Conservation (phyloP, 1,140 invertebrate genomes). For the Drosophila persimilis region DNA sequence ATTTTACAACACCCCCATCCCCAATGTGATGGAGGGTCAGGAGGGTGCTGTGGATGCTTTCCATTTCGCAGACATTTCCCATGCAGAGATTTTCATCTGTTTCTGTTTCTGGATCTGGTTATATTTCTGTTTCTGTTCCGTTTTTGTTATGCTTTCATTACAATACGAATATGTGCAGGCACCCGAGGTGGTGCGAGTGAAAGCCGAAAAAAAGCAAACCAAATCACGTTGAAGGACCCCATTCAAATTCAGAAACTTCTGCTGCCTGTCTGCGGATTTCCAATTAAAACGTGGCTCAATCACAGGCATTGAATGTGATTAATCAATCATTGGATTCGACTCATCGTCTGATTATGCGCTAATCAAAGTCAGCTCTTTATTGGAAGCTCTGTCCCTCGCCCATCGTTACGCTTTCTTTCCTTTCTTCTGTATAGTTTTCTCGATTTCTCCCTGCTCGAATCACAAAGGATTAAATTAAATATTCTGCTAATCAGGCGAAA, state of each 20-base stretch:
- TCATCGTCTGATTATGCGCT: conserved; percentile 49
- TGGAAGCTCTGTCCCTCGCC: conserved; percentile 10
- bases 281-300: conserved; percentile 60
- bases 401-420: conserved; percentile 28
- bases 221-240: conserved; percentile 22
- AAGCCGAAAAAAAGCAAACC: conserved; percentile 16
- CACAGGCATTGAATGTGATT: conserved; percentile 46
- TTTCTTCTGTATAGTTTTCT: conserved; percentile 31
- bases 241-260: conserved; percentile 40
- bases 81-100: conserved; percentile 35
- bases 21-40: no score
- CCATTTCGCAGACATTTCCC: no score
- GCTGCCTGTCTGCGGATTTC: conserved; percentile 39
- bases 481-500: conserved; percentile 55
- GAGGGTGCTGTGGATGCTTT: conserved; percentile 15
- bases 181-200: conserved; percentile 5
- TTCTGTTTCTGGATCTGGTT: conserved; percentile 2
- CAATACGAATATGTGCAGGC: conserved; percentile 23
- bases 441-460: background rate
- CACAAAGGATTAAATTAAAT: conserved; percentile 67
- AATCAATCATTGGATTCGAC: conserved; percentile 52
- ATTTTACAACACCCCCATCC: background rate
- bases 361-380: conserved; percentile 50
- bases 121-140: conserved; percentile 6
- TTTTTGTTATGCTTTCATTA: conserved; percentile 63